Evolutionary conservation across 53 echinoderm and acorn worm genomes (phyloP).

Genomic region (Hippasteria phrygiana): DNA sequence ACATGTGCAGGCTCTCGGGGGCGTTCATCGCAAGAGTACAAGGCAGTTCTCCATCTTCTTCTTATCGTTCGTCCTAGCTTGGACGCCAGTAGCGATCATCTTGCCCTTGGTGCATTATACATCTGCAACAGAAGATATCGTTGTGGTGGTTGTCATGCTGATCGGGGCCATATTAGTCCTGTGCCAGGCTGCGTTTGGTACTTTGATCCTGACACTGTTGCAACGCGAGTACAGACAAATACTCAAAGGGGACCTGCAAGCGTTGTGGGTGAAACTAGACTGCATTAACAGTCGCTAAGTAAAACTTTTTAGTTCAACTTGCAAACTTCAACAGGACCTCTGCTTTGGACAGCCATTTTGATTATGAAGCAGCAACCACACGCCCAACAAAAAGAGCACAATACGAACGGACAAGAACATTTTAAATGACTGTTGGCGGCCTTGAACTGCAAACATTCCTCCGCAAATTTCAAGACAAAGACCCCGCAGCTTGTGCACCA

Average conservation of each 20-base stretch:
- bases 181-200: constrained; percentile 12
- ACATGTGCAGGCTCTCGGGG: background rate
- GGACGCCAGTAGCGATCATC: background rate
- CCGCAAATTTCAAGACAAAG: too few relatives aligned
- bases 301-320: background rate
- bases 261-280: constrained; percentile 3
- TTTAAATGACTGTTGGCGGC: too few relatives aligned
- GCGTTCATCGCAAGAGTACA: constrained; percentile 1
- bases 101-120: background rate
- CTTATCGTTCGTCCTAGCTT: constrained; percentile 1
- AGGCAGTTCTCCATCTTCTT: constrained; percentile 32
- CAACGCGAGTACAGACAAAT: constrained; percentile 16
- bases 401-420: too few relatives aligned
- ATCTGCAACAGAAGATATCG: background rate
- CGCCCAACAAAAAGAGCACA: too few relatives aligned
- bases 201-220: constrained; percentile 20
- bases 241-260: background rate
- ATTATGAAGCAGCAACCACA: too few relatives aligned
- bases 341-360: too few relatives aligned
- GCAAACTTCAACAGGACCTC: too few relatives aligned
- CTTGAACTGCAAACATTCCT: too few relatives aligned
- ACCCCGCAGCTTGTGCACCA: too few relatives aligned
- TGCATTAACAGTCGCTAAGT: background rate
- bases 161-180: background rate
- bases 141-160: background rate